Evolutionary conservation across 2,797 vertebrate species (phyloP), one percentile per base, ranked within the genome.

Genomic region (Peromyscus nudipes): DNA sequence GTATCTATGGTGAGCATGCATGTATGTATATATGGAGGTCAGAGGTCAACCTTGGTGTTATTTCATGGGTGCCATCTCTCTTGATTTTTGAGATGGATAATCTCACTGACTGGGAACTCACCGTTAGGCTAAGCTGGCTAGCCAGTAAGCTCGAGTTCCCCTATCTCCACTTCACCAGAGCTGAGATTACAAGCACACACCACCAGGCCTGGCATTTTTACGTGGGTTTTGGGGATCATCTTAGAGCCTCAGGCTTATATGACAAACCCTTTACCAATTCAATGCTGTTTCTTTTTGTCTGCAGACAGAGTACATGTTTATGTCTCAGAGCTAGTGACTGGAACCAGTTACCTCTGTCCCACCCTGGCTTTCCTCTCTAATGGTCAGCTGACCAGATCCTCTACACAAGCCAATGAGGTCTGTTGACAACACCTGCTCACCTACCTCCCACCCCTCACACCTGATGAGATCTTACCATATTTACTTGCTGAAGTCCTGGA

Each of bases 401-500:
- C 52, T 43, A 25, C 25, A 34, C 43, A 17, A 29, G 40, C 10
- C 34, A 49, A 37, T 29, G 17, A 25, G 8, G 1, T 31, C 43
- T 83, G 40, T 0, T 29, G 55, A 73, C 25, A 10, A 10, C 27
- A 40, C 31, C 46, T 31, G 12, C 71, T 77, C 31, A 29, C 57
- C 4, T 40, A 46, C 25, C 10, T 16, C 55, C 37, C 31, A 34
- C 34, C 25, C 76, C 13, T 31, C 1, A 75, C 0, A 64, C n/a
- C 10, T 14, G 0, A 25, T 4, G 52, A 10, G 27, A 16, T 94
- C 99, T 99, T 98, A 99, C 99, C 99, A 0, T 99, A 99, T 99
- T 99, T 99, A 98, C 99, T 99, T 8, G 99, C 99, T 29, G 99
- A 99, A 0, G 99, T 99, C 97, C 99, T 99, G 87, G 99, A 99